A percentile compares a stretch with the other conserved stretches of the same genome.
phyloP scores from a whole-genome alignment of 2,888 invertebrate species.

The Drosophila limbata region DNA sequence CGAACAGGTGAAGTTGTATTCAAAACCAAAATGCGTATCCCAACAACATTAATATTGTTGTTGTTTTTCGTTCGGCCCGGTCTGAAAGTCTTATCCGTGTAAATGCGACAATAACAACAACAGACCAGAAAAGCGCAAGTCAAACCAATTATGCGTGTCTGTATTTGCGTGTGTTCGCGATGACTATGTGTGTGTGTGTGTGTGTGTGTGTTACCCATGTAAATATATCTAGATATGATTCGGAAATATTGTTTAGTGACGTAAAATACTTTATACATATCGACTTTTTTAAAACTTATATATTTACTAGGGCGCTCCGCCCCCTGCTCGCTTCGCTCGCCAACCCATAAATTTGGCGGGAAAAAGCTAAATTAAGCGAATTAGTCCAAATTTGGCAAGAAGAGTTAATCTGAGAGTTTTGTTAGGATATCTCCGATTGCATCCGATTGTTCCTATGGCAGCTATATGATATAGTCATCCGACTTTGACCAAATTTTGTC shows the following conservation, averaged over 20 bases:
- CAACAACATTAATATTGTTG: conserved; percentile 23
- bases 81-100: conserved; percentile 56
- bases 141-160: conserved; percentile 53
- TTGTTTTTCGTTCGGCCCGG: conserved; percentile 28
- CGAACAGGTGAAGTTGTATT: conserved; percentile 50
- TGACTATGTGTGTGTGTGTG: not conserved
- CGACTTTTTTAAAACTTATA: too few relatives aligned
- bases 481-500: too few relatives aligned
- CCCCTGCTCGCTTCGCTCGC: too few relatives aligned
- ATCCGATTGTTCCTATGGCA: too few relatives aligned
- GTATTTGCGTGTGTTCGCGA: not conserved
- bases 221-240: not conserved
- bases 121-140: conserved; percentile 57
- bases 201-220: not conserved
- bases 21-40: conserved; percentile 42
- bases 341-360: too few relatives aligned
- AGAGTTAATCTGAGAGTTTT: too few relatives aligned
- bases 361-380: too few relatives aligned
- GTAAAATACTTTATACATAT: too few relatives aligned
- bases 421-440: too few relatives aligned
- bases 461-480: too few relatives aligned
- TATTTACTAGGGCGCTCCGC: too few relatives aligned
- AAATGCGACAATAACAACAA: conserved; percentile 30
- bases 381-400: too few relatives aligned
- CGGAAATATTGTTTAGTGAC: not conserved